phyloP scores from a whole-genome alignment of 2,888 invertebrate genomes.

The Dryococelus australis region DNA sequence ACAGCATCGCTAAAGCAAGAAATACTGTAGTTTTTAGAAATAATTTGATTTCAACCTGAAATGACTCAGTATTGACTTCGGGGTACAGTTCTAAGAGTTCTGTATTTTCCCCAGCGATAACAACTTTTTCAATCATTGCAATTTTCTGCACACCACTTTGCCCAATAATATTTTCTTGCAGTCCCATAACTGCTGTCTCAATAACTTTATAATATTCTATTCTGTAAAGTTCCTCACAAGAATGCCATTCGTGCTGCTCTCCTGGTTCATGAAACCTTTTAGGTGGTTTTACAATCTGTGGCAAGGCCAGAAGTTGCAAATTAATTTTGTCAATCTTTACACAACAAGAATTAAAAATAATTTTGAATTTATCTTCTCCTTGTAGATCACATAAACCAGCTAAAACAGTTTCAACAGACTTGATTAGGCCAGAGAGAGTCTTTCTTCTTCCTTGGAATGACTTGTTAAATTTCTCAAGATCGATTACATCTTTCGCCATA shows the following conservation, averaged over 20 bases:
- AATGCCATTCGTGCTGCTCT: background rate
- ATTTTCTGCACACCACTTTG: too few relatives aligned
- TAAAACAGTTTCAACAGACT: too few relatives aligned
- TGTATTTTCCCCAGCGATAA: background rate
- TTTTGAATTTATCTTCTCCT: too few relatives aligned
- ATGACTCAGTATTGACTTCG: background rate
- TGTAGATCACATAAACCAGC: too few relatives aligned
- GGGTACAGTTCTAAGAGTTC: background rate
- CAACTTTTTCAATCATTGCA: background rate
- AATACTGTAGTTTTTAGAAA: constrained; percentile 5
- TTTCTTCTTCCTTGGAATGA: constrained; percentile 25
- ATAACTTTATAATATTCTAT: background rate
- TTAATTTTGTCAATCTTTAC: too few relatives aligned
- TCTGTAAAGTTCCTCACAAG: background rate
- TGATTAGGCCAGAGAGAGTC: too few relatives aligned
- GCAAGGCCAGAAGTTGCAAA: too few relatives aligned
- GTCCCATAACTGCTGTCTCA: too few relatives aligned
- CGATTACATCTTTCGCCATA: constrained; percentile 30
- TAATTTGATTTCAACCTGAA: background rate
- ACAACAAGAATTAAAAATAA: too few relatives aligned
- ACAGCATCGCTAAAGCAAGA: background rate
- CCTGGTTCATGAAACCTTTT: background rate
- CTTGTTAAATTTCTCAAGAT: constrained; percentile 26
- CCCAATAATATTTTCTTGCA: too few relatives aligned
- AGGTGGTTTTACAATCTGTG: too few relatives aligned